Percentiles rank a stretch among this genome's conserved stretches.
phyloP scores from a whole-genome alignment of 2,797 vertebrate species.

The Melanotaenia boesemani region DNA sequence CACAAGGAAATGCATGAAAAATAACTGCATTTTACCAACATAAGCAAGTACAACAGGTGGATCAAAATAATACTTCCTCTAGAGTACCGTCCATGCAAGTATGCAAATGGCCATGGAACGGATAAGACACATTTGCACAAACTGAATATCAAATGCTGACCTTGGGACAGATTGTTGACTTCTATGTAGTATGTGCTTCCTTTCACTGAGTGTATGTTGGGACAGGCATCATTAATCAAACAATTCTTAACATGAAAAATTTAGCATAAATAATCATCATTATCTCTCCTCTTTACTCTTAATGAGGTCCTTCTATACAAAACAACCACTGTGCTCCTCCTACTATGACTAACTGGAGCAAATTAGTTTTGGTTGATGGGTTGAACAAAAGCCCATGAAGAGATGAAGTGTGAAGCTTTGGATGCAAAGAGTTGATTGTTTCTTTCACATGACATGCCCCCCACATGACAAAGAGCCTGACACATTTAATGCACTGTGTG shows the following conservation, averaged over 20 bases:
- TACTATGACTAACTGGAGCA: slow-evolving; percentile 7
- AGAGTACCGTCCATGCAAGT: slow-evolving; percentile 10
- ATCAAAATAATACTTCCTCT: slow-evolving; percentile 3
- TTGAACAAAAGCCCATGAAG: slow-evolving; percentile 1
- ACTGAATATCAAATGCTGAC: slow-evolving; percentile 20
- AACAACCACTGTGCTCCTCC: slow-evolving; percentile 16
- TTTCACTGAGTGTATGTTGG: slow-evolving; percentile 24
- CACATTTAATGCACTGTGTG: slow-evolving; percentile 16
- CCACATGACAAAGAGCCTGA: neutral
- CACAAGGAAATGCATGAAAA: slow-evolving; percentile 1
- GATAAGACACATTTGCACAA: neutral
- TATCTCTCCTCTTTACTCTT: slow-evolving; percentile 1
- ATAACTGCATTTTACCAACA: neutral
- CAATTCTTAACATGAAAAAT: slow-evolving; percentile 16
- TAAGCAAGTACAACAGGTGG: slow-evolving; percentile 27
- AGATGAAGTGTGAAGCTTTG: slow-evolving; percentile 10
- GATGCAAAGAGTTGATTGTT: slow-evolving; percentile 8
- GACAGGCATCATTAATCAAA: slow-evolving; percentile 24
- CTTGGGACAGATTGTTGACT: slow-evolving; percentile 25
- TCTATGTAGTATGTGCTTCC: slow-evolving; percentile 35
- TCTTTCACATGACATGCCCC: slow-evolving; percentile 1
- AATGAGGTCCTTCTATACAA: slow-evolving; percentile 7
- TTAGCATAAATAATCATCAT: neutral
- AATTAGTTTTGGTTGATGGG: slow-evolving; percentile 1
- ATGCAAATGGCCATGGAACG: slow-evolving; percentile 4